phyloP scores from a whole-genome alignment of 2,888 invertebrate genomes.

The Limnephilus lunatus region DNA sequence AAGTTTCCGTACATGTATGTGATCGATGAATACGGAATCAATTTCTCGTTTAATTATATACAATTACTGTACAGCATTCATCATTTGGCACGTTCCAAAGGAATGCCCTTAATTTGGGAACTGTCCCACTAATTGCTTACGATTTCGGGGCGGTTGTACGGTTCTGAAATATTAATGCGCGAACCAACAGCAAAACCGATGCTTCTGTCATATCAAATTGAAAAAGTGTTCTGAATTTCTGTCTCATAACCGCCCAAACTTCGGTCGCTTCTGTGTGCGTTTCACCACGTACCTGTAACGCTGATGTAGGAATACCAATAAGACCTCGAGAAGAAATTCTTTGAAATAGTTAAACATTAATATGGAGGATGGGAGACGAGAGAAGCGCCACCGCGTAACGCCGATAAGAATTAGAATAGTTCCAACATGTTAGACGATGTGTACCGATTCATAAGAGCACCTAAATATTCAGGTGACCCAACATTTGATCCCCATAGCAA shows the following conservation, averaged over 20 bases:
- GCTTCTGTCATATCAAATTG: conserved; percentile 28
- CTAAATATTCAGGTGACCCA: too few species aligned
- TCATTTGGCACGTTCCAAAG: conserved; percentile 30
- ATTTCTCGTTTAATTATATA: conserved; percentile 7
- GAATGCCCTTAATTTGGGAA: conserved; percentile 1
- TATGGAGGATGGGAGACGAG: not conserved
- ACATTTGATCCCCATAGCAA: too few species aligned
- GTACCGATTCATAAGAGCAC: not conserved
- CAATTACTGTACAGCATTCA: conserved; percentile 17
- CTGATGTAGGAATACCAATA: not conserved
- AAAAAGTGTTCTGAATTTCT: conserved; percentile 12
- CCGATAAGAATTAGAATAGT: not conserved
- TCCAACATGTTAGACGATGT: not conserved
- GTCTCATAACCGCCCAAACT: not conserved
- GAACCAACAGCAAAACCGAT: conserved; percentile 12
- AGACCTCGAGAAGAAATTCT: not conserved
- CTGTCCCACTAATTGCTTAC: conserved; percentile 46
- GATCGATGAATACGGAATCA: conserved; percentile 16
- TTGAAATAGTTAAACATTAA: not conserved
- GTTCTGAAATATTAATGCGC: conserved; percentile 47
- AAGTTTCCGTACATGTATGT: not conserved
- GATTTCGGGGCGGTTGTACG: conserved; percentile 36
- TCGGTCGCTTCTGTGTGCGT: not conserved
- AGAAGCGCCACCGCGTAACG: not conserved
- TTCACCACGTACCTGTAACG: not conserved